These are phyloP conservation scores for Himalopsyche tibetana DNA, from an alignment of 2,888 invertebrate genomes.

Conservation along the genomic window DNA sequence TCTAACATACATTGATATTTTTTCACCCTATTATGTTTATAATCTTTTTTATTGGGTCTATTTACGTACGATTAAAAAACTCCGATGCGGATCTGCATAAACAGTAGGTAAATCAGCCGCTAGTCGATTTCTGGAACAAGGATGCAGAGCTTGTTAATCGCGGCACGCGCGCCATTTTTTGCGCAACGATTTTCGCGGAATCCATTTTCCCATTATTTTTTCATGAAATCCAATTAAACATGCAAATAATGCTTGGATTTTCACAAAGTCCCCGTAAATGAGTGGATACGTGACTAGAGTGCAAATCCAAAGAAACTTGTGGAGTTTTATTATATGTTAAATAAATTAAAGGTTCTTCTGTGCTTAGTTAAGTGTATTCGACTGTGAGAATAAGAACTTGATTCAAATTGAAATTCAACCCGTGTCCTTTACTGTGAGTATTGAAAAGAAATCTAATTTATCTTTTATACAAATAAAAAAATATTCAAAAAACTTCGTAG, in stretches of 20 bases:
- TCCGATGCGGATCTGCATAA: background rate
- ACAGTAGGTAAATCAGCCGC: constrained; percentile 5
- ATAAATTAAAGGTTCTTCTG: background rate
- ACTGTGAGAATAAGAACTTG: background rate
- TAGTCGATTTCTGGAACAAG: constrained; percentile 11
- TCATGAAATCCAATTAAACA: constrained; percentile 7
- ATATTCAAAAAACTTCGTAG: too few relatives aligned
- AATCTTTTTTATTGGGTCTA: too few relatives aligned
- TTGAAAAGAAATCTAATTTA: too few relatives aligned
- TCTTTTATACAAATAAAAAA: too few relatives aligned
- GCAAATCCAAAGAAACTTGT: background rate
- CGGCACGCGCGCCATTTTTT: constrained; percentile 4
- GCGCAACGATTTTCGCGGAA: background rate
- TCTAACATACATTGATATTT: too few relatives aligned
- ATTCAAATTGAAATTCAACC: too few relatives aligned
- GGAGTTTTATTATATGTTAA: too few relatives aligned
- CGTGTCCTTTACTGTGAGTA: too few relatives aligned
- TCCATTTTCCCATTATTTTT: constrained; percentile 31
- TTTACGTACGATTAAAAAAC: too few relatives aligned
- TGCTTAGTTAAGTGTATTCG: background rate
- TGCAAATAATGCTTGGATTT: constrained; percentile 31
- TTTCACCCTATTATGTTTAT: too few relatives aligned
- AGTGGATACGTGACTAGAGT: background rate
- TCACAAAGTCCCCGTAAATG: background rate
- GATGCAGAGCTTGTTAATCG: constrained; percentile 6